Evolutionary conservation across 2,113 vertebrate genomes (phyloP), one percentile per base, ranked within the genome.

Genomic region (Oncorhynchus nerka): DNA sequence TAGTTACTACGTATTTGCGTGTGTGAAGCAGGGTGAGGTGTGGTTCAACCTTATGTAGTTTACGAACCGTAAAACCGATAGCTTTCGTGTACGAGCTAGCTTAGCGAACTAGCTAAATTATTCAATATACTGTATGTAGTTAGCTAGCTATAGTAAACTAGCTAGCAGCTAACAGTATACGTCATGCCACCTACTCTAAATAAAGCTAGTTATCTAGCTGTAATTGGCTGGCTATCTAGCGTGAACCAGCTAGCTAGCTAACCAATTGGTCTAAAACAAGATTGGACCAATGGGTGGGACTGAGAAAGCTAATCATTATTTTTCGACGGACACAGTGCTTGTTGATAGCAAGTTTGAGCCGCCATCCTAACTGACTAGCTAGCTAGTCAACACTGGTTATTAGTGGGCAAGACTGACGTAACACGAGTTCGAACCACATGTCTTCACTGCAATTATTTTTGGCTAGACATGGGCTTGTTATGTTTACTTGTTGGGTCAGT

Each of bases 321-420:
- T n/a, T 7, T 22, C 22, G n/a, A n/a, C 59, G 16, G 19, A 24
- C 59, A 62, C 20, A 1, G 19, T 62, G 59, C 1, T 62, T 22
- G 20, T 20, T 19, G 12, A 32, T 9, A 20, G 16, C 16, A 26
- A 34, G 26, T 30, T 30, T 74, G 70, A 68, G 49, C 61, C 45
- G 62, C 57, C 66, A 13, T 68, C 24, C 15, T 51, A 55, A 13
- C 3, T 76, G 4, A 20, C 57, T 51, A 34, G 64, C 68, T 77
- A 79, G 71, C 57, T 84, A 72, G 72, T 78, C 73, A 15, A 80
- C 84, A 76, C 88, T 57, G 79, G 82, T 87, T 89, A 84, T 86
- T 80, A 89, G 80, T 87, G 84, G 74, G 76, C 62, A 71, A 49
- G 66, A 64, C 80, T 81, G 82, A 87, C 82, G 88, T 86, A 90